These are phyloP conservation scores for Eristalinus sepulchralis DNA, from an alignment of 2,888 invertebrate species.

Conservation along the genomic window DNA sequence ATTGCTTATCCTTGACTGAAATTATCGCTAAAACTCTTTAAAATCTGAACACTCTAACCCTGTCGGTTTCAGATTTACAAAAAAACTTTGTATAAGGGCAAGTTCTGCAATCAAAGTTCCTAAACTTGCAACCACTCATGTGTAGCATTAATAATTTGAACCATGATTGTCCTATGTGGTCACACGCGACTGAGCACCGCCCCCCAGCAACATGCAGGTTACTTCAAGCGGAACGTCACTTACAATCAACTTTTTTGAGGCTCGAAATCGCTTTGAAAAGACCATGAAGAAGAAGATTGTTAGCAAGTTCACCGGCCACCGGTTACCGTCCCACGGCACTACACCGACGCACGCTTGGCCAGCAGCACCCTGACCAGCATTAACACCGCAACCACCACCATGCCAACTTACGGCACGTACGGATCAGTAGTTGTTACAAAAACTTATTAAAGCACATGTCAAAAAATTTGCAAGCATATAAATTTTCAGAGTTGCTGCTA, in stretches of 20 bases:
- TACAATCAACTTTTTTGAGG: constrained; percentile 25
- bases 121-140: neutral
- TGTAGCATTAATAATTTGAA: neutral
- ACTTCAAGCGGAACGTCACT: constrained; percentile 52
- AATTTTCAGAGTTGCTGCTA: constrained; percentile 20
- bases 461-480: constrained; percentile 54
- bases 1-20: too few species aligned
- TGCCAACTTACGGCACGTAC: constrained; percentile 50
- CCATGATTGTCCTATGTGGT: neutral
- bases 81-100: too few species aligned
- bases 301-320: constrained; percentile 19
- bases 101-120: neutral
- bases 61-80: too few species aligned
- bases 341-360: constrained; percentile 25
- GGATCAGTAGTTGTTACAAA: constrained; percentile 69
- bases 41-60: too few species aligned
- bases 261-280: constrained; percentile 24
- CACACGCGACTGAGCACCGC: neutral
- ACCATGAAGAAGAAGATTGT: constrained; percentile 35
- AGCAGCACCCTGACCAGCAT: neutral
- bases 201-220: constrained; percentile 11
- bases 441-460: constrained; percentile 70
- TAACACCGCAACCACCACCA: constrained; percentile 34
- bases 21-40: too few species aligned
- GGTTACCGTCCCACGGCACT: neutral